phyloP scores from a whole-genome alignment of 1,140 invertebrate genomes.

The Bombyx mandarina region DNA sequence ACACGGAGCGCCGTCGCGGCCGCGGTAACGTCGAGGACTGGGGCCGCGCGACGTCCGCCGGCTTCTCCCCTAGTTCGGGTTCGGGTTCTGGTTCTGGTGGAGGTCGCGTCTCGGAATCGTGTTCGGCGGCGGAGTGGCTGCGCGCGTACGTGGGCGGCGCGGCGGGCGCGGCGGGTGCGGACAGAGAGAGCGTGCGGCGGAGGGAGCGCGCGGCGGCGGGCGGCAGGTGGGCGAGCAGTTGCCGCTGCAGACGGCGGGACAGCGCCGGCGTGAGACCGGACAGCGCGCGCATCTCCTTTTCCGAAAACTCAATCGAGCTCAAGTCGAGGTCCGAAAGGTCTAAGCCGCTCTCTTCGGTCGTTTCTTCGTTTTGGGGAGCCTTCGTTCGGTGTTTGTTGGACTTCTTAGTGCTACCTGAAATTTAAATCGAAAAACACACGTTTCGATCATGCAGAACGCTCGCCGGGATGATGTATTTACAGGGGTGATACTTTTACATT shows the following conservation, averaged over 20 bases:
- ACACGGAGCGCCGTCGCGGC: slow-evolving; percentile 23
- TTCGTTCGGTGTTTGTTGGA: slow-evolving; percentile 34
- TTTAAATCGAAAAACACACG: slow-evolving; percentile 67
- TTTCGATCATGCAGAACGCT: slow-evolving; percentile 70
- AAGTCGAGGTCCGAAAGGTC: slow-evolving; percentile 77
- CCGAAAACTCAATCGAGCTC: slow-evolving; percentile 75
- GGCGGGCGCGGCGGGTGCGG: slow-evolving; percentile 19
- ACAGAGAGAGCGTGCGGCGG: slow-evolving; percentile 74
- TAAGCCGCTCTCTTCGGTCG: slow-evolving; percentile 62
- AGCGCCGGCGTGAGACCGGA: slow-evolving; percentile 65
- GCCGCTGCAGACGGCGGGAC: slow-evolving; percentile 32
- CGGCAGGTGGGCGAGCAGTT: slow-evolving; percentile 75
- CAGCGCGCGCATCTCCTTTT: slow-evolving; percentile 76
- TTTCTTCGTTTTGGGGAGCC: slow-evolving; percentile 26
- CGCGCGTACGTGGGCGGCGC: slow-evolving; percentile 11
- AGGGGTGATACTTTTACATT: slow-evolving; percentile 26
- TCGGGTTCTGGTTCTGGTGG: too few species aligned
- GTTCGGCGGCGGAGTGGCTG: slow-evolving; percentile 7
- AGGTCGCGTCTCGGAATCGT: slow-evolving; percentile 6
- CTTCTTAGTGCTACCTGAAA: slow-evolving; percentile 65
- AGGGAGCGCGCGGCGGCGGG: slow-evolving; percentile 72
- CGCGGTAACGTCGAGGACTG: slow-evolving; percentile 46
- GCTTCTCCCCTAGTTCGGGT: slow-evolving; percentile 6
- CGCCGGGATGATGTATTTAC: slow-evolving; percentile 57
- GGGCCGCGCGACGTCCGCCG: slow-evolving; percentile 7